phyloP scores from a whole-genome alignment of 2,113 vertebrate genomes.

The Apistogramma diplotaenia region DNA sequence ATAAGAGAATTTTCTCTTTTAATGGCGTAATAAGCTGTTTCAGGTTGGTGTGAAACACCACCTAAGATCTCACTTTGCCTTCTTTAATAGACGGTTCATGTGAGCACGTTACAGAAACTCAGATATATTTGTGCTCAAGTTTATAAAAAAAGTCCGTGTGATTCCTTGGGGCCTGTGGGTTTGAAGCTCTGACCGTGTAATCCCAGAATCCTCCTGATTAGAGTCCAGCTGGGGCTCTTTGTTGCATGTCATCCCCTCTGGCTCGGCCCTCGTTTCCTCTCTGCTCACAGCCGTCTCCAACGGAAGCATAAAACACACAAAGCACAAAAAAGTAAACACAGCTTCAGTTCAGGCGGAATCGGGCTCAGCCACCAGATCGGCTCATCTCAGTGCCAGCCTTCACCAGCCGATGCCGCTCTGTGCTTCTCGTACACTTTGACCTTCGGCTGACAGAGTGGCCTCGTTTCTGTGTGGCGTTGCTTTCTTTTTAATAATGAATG shows the following conservation, averaged over 20 bases:
- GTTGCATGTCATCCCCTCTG: not conserved
- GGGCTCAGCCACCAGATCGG: not conserved
- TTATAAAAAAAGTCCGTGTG: not conserved
- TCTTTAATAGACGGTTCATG: not conserved
- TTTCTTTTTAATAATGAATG: not conserved
- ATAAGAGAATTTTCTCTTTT: not conserved
- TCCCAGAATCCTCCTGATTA: not conserved
- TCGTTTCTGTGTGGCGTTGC: not conserved
- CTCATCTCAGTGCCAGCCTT: not conserved
- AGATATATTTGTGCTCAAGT: not conserved
- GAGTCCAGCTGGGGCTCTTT: not conserved
- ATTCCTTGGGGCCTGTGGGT: not conserved
- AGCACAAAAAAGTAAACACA: not conserved
- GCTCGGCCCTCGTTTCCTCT: not conserved
- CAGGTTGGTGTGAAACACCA: rapidly evolving
- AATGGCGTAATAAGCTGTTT: not conserved
- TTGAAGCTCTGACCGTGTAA: not conserved
- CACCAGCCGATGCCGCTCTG: not conserved
- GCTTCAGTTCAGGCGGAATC: not conserved
- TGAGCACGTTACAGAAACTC: not conserved
- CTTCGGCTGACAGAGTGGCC: not conserved
- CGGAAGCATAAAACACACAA: not conserved
- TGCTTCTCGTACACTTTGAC: not conserved
- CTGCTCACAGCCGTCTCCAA: not conserved
- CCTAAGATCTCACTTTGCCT: not conserved